Base-by-base conservation (phyloP, 2,797 vertebrate genomes). In the Oryzias sinensis region DNA sequence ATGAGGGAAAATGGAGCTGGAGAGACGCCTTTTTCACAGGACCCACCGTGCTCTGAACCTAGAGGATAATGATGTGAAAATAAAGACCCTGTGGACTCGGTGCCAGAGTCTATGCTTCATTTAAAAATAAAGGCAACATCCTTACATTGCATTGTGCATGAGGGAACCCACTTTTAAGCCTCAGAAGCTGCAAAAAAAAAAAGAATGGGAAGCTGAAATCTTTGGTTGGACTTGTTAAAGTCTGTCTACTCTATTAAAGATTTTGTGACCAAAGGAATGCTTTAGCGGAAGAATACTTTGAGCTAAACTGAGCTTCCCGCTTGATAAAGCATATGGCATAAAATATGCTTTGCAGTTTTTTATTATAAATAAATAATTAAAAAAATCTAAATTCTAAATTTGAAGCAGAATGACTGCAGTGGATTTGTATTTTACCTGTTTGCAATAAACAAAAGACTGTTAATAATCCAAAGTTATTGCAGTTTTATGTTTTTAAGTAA, bases 1-100 rank as follows among this genome's bases (percentile, higher is more conserved):
- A 57, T 59, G 75, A 76, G 43, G 40, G 9, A 64, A 75, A 71
- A 71, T 22, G 22, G 65, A 64, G 43, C 71, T 65, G 68, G 60
- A 65, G 57, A 16, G 50, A 56, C 14, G 63, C 62, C 56, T 56
- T 57, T 70, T 87, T 77, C 47, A 47, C 53, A 76, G 61, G 57
- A 68, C 57, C 65, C 40, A 44, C 59, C 76, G 69, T 51, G 48
- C 59, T 73, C 54, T 57, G 58, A 62, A 60, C 68, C 24, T 67
- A 4, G 53, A 51, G 53, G 18, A 70, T 69, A 73, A 73, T 74
- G 55, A 72, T 56, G 70, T 42, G 2, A 5, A 15, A 60, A 63
- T 65, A 70, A 75, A 76, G 71, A 69, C 43, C 24, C 40, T 49
- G 43, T 47, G 76, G 59, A 49, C 77, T 57, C 17, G 33, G 56